These are phyloP conservation scores for Glaucopsyche alexis DNA, from an alignment of 2,888 invertebrate species.

Conservation along the genomic window DNA sequence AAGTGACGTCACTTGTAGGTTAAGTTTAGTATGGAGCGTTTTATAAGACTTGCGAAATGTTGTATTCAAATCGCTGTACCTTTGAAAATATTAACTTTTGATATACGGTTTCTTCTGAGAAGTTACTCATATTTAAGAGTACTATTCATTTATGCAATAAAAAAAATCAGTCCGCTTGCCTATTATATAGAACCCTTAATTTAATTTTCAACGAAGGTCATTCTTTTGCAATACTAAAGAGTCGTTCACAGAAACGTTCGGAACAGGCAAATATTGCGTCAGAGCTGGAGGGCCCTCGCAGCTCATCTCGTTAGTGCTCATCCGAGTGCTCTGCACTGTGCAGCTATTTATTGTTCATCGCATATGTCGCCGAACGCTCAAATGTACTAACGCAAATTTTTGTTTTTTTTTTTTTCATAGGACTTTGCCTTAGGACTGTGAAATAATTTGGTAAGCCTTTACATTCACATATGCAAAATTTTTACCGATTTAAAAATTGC, in stretches of 20 bases:
- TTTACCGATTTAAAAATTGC: no score
- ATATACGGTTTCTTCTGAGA: no score
- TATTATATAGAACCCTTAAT: no score
- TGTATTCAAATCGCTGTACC: no score
- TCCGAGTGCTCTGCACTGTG: constrained; percentile 14
- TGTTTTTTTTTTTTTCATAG: background rate
- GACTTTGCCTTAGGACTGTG: background rate
- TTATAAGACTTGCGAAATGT: no score
- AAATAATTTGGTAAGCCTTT: background rate
- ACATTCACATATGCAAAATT: background rate
- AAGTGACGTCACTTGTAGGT: no score
- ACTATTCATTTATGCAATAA: no score
- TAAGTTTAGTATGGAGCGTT: no score
- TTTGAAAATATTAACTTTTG: no score
- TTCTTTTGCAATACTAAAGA: constrained; percentile 1
- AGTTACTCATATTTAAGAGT: no score
- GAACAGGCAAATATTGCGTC: constrained; percentile 25
- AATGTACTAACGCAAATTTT: background rate
- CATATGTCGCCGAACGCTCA: background rate
- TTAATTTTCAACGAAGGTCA: constrained; percentile 2
- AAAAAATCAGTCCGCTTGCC: no score
- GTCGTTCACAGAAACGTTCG: constrained; percentile 18
- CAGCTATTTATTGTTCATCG: constrained; percentile 12
- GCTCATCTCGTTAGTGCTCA: constrained; percentile 25
- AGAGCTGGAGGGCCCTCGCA: constrained; percentile 15